Percentiles rank a stretch among this genome's conserved stretches.
Conservation (phyloP, 2,888 invertebrate species). For the Notodonta dromedarius region DNA sequence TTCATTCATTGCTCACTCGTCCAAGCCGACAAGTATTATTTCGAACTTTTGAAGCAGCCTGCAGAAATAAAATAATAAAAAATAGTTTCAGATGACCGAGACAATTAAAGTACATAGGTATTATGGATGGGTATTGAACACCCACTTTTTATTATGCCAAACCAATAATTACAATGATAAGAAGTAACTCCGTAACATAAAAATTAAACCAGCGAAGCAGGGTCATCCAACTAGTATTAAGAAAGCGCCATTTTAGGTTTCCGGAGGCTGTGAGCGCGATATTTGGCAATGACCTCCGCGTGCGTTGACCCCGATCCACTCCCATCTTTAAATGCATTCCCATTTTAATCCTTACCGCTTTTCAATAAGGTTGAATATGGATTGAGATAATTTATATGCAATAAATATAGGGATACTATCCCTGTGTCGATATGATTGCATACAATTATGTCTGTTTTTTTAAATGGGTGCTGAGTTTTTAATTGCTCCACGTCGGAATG, state of each 20-base stretch:
- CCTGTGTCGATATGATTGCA: slow-evolving; percentile 24
- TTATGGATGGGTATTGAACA: too few species aligned
- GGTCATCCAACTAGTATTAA: not conserved
- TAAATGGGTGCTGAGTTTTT: slow-evolving; percentile 22
- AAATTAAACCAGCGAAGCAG: not conserved
- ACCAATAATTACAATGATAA: too few species aligned
- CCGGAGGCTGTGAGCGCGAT: slow-evolving; percentile 66
- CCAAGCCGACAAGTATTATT: too few species aligned
- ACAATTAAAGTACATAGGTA: too few species aligned
- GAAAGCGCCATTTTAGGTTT: slow-evolving; percentile 66
- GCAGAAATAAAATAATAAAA: too few species aligned
- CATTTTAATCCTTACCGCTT: slow-evolving; percentile 39
- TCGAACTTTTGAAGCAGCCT: too few species aligned
- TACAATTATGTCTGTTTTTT: slow-evolving; percentile 19
- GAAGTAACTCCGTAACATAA: not conserved
- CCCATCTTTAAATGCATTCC: slow-evolving; percentile 18
- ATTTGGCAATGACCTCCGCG: slow-evolving; percentile 81
- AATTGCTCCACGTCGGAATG: slow-evolving; percentile 21
- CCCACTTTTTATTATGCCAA: too few species aligned
- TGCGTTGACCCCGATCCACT: slow-evolving; percentile 62
- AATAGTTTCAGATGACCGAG: too few species aligned
- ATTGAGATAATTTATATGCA: slow-evolving; percentile 18
- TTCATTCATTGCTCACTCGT: too few species aligned
- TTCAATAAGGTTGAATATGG: slow-evolving; percentile 21
- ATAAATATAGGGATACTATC: slow-evolving; percentile 30